These are phyloP conservation scores for Mercenaria mercenaria DNA, from an alignment of 1,140 invertebrate species.

Conservation along the genomic window DNA sequence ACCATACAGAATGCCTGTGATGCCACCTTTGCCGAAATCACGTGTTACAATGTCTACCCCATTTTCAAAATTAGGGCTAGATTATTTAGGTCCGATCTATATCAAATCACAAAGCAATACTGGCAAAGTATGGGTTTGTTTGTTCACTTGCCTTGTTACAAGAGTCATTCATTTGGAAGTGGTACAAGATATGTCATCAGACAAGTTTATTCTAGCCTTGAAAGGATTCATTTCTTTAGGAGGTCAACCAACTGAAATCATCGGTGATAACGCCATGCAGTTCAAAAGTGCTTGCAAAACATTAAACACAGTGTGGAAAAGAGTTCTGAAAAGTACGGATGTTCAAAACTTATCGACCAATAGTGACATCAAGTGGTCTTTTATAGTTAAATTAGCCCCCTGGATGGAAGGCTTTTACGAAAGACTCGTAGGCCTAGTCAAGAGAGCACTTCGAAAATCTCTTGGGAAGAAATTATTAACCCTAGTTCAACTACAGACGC, in stretches of 20 bases:
- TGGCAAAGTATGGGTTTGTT: slow-evolving; percentile 23
- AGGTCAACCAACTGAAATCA: background rate
- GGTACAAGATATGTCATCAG: background rate
- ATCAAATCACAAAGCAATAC: too few species aligned
- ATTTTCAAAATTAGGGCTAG: slow-evolving; percentile 16
- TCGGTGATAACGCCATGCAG: slow-evolving; percentile 9
- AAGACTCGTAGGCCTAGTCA: slow-evolving; percentile 12
- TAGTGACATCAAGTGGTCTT: background rate
- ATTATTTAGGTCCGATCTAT: slow-evolving; percentile 23
- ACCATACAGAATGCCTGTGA: background rate
- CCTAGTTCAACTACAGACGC: background rate
- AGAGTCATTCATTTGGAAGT: background rate
- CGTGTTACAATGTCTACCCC: background rate
- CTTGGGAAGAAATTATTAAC: background rate
- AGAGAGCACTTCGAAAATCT: background rate
- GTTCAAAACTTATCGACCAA: background rate
- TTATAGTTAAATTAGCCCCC: slow-evolving; percentile 11
- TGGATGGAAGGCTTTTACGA: slow-evolving; percentile 12
- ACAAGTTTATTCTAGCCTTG: background rate
- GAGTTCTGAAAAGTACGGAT: background rate
- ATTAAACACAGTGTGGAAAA: background rate
- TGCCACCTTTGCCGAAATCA: background rate
- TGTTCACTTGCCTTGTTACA: slow-evolving; percentile 1
- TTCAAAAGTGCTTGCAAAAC: background rate
- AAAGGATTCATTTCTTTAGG: background rate